Conservation (phyloP, 1,140 invertebrate genomes). For the Drosophila repleta region DNA sequence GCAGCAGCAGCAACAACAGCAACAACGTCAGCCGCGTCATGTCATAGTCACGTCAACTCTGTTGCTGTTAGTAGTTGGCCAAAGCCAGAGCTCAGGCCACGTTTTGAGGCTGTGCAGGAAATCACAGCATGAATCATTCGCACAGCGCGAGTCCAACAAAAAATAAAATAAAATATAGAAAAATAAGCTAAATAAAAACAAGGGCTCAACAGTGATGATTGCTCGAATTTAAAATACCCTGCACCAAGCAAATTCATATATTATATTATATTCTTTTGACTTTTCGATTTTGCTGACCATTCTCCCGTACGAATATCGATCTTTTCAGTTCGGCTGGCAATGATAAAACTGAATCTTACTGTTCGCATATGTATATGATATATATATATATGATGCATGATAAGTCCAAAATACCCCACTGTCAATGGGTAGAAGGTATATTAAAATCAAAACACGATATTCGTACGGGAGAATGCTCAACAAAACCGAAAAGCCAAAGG, state of each 20-base stretch:
- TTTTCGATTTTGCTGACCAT: too few species aligned
- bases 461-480: constrained; percentile 42
- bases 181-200: constrained; percentile 33
- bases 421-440: not conserved
- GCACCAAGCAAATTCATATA: not conserved
- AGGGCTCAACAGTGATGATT: not conserved
- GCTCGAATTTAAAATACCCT: constrained; percentile 20
- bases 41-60: constrained; percentile 81
- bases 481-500: constrained; percentile 27
- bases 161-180: constrained; percentile 48
- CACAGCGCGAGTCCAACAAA: constrained; percentile 48
- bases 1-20: constrained; percentile 41
- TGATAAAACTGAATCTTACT: too few species aligned
- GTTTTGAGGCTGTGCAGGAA: constrained; percentile 66
- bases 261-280: too few species aligned
- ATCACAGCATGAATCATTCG: constrained; percentile 80
- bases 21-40: constrained; percentile 66
- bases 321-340: too few species aligned
- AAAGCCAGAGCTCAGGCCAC: constrained; percentile 57
- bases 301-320: too few species aligned
- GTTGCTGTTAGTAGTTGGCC: constrained; percentile 58
- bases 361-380: too few species aligned
- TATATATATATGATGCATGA: too few species aligned
- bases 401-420: not conserved
- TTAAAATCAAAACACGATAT: constrained; percentile 65